Evolutionary conservation across 2,113 vertebrate genomes (phyloP), one percentile per base, ranked within the genome.

Genomic region (Atlantisia rogersi): DNA sequence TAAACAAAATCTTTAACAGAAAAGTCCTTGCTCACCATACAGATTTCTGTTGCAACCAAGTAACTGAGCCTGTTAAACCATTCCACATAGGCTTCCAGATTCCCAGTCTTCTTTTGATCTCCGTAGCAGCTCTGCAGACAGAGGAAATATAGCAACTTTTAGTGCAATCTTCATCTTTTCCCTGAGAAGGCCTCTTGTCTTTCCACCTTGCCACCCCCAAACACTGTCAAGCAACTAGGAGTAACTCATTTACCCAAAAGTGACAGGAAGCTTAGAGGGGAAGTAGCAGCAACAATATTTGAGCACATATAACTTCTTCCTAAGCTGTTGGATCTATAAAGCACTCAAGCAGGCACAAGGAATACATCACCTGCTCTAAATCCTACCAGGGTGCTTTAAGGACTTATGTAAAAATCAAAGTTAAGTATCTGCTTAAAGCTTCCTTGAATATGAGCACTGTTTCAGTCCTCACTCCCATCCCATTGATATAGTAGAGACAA

Each of bases 51-150:
- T 7, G 99, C 99, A 71, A 99, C 99, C 97, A 99, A 94, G 97
- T 99, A 99, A 91, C 99, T 99, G 83, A 99, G 98, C 60, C 99
- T 98, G 97, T 99, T 99, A 97, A 99, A 99, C 99, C 99, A 99
- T 65, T 99, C 99, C 42, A 99, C 99, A 0, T 99, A 99, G 1
- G 99, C 99, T 95, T 99, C 98, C 86, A 99, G 98, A 86, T 99
- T 99, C 22, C 98, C 98, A 40, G 98, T 98, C 96, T 99, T 99
- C 97, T 99, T 99, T 88, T 74, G 96, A 69, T 99, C 98, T 18
- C 97, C 96, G 5, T 98, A 99, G 95, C 98, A 98, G 79, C 89
- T 98, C 99, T 99, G 93, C 5, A 73, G 79, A 80, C 92, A 77
- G 89, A 74, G 70, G 70, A 82, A n/a, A 71, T 91, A 19, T 0